Base-by-base conservation (phyloP, 1,140 invertebrate genomes). In the Vanessa tameamea region DNA sequence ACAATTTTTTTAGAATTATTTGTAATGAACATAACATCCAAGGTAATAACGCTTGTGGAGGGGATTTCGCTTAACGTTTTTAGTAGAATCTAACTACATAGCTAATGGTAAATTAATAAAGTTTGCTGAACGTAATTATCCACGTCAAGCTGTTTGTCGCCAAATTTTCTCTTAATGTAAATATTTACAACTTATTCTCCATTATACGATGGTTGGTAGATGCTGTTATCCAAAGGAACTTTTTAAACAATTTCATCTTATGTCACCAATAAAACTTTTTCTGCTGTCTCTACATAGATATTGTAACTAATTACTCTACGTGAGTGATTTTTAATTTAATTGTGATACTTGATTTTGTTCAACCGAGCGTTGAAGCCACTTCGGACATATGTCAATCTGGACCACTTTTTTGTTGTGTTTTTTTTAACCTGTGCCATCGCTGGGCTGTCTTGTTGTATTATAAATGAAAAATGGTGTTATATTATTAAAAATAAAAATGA, bases 311-410 rank as follows among this genome's bases (percentile, higher is more conserved):
- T 85, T 84, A 85, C 84, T 85, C 74, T 80, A 80, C 82, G 78
- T 87, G 90, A 92, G 75, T 91, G 89, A 87, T 91, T 92, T 92
- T 89, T 90, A 92, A 92, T 90, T 92, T 90, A 90, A 92, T 92
- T 92, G 89, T 90, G 88, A 91, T 92, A 91, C 90, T 82, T 88
- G 90, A 89, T 92, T 91, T 88, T 83, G 87, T 78, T 63, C 88
- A 87, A 83, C 87, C 82, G 82, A 87, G 72, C 89, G 85, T 86
- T 76, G 83, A 80, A 80, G 82, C 76, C 76, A 80, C 78, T 77
- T 73, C 74, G 80, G 90, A 90, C 88, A 90, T 82, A 89, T 92
- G 90, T 92, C 90, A 92, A 89, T 87, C 82, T 55, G 43, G 37
- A 69, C 67, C 43, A 51, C n/a, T 59, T 61, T 57, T 69, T 59